Evolutionary conservation across 2,797 vertebrate species (phyloP), one percentile per base, ranked within the genome.

Genomic region (Gadopsis marmoratus): DNA sequence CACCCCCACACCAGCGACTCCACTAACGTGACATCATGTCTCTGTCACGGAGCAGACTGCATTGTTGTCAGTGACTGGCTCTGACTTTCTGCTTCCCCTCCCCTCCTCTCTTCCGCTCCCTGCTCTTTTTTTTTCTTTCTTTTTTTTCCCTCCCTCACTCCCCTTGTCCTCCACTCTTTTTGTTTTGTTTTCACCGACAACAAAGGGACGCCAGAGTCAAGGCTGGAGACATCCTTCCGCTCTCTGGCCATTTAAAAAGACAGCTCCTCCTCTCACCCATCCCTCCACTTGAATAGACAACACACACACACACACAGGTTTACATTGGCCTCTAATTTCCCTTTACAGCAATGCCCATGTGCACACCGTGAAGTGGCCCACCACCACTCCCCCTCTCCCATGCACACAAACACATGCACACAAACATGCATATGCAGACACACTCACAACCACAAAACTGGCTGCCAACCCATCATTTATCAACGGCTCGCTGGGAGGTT

Each of bases 11-110:
- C 76, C 89, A 82, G 79, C 67, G 93, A 92, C 86, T 90, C 86
- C 76, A 79, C 87, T 88, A 83, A 87, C 43, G 89, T 94, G 93
- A 95, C 92, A 96, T 95, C 92, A 93, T 89, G 92, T 95, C 94
- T 96, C 91, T 92, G 85, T 86, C 86, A 92, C 85, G 59, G 75
- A 81, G 89, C 86, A 93, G 89, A 89, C 93, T 82, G 81, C 81
- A 95, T 94, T 95, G 92, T 94, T 93, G 86, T 88, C 84, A 82
- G 76, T 75, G 86, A 84, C 91, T 93, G 92, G 81, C 91, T 94
- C 88, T 86, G 90, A 86, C 84, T 77, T 78, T 84, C 39, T 86
- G 78, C 85, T 81, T 59, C 65, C 74, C 50, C 78, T 60, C 26
- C 86, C 82, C 76, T 88, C 80, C 71, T 78, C 80, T 88, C 79